Evolutionary conservation across 1,140 invertebrate genomes (phyloP), one percentile per base, ranked within the genome.

Genomic region (Pseudomyrmex pallidus): DNA sequence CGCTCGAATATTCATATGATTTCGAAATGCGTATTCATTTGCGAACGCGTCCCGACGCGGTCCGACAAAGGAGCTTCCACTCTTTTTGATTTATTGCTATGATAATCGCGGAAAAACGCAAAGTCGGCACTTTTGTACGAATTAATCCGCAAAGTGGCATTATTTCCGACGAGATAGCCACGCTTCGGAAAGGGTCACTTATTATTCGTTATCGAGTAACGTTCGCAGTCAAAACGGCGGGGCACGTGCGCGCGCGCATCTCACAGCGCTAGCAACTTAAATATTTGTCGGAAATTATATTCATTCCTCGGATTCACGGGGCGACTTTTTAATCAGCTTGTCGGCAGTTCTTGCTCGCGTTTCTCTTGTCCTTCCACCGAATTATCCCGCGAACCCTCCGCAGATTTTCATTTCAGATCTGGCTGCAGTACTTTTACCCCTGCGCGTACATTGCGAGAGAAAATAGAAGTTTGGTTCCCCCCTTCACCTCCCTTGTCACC

Each of bases 331-430:
- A 87, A 87, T 87, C 85, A 84, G 85, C 63, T 52, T 61, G 82
- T 77, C 80, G 64, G 48, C 48, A 35, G 74, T 80, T 57, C 22
- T 22, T 59, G 70, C 57, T 35, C 44, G 50, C 20, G 5, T 25
- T 25, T 10, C 52, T 15, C 8, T 4, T 46, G 48, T 17, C 13
- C 25, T 46, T 66, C 44, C 54, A 22, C 57, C 72, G 72, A 88
- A 89, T 89, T 87, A 86, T 87, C 85, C 86, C 83, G 86, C 84
- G 76, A 78, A 66, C 56, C 59, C 64, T 83, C 88, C 85, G 74
- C 90, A 90, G 90, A 91, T 91, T 91, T 91, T 91, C 90, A 91
- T 91, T 91, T 91, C 90, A 91, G 90, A 91, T 91, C 87, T 90
- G 90, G 90, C 86, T 90, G 82, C 54, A 74, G 68, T 56, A 78